Evolutionary conservation across 2,113 vertebrate genomes (phyloP).

Genomic region (Chroicocephalus ridibundus): DNA sequence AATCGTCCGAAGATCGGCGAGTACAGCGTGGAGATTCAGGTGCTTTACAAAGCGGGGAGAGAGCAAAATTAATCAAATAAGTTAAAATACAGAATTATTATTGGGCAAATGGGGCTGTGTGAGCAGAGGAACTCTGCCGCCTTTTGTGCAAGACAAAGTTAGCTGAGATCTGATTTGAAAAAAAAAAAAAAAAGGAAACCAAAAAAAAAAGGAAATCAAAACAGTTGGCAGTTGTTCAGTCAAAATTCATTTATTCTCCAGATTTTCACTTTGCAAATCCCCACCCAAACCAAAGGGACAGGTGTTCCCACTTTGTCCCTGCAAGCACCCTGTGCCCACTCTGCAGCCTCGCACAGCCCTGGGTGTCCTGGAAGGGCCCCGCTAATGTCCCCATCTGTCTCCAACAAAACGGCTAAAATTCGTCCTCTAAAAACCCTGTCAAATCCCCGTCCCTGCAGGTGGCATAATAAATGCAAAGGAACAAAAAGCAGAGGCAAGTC

Average conservation of each 20-base stretch:
- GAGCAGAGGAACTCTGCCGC: background rate
- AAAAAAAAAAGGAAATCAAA: background rate
- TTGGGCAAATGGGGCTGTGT: background rate
- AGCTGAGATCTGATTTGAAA: background rate
- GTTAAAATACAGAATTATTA: background rate
- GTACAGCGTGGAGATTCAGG: background rate
- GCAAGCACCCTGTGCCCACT: background rate
- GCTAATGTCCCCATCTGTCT: rapidly evolving
- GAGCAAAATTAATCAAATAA: background rate
- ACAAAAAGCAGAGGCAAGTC: background rate
- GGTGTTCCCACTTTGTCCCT: background rate
- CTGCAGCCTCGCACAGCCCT: background rate
- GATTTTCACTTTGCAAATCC: background rate
- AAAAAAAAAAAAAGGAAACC: background rate
- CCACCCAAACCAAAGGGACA: background rate
- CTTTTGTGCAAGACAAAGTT: background rate
- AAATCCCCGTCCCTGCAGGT: background rate
- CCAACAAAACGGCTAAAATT: background rate
- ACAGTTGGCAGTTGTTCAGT: background rate
- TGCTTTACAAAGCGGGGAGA: background rate
- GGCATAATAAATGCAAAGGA: background rate
- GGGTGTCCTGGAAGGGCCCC: background rate
- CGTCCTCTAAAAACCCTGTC: background rate
- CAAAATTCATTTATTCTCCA: background rate
- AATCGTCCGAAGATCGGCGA: background rate